These are phyloP conservation scores for Acanthosepion lycidas DNA, from an alignment of 2,888 invertebrate genomes.

Conservation along the genomic window DNA sequence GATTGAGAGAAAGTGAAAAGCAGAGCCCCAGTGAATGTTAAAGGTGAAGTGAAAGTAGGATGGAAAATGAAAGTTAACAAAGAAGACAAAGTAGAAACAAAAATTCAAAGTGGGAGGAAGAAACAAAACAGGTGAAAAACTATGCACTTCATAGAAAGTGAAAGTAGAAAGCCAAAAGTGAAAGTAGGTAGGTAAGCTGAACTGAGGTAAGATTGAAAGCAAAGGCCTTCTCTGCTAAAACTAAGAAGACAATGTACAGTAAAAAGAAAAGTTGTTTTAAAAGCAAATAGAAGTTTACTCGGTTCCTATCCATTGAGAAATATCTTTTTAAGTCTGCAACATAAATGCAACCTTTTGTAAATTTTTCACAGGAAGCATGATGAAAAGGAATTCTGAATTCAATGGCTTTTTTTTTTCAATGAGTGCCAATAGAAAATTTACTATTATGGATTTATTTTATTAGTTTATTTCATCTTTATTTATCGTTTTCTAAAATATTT, in stretches of 20 bases:
- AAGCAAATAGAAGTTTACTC: neutral
- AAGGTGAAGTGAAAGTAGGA: neutral
- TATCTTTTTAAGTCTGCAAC: neutral
- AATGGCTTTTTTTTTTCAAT: neutral
- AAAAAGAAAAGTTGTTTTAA: neutral
- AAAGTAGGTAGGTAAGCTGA: neutral
- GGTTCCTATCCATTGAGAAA: neutral
- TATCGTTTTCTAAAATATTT: neutral
- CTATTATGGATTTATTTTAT: neutral
- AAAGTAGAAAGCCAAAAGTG: neutral
- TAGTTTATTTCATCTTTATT: neutral
- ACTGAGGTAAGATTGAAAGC: neutral
- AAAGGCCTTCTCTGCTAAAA: neutral
- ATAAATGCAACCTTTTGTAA: neutral
- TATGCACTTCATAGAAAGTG: neutral
- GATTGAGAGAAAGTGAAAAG: neutral
- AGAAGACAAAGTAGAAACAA: neutral
- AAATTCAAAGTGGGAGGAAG: neutral
- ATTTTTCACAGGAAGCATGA: neutral
- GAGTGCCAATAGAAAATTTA: neutral
- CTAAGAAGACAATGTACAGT: neutral
- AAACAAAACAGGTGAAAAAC: neutral
- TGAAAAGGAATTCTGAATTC: constrained; percentile 8
- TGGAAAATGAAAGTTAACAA: neutral
- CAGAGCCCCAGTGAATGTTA: neutral